Conservation (phyloP, 2,113 vertebrate genomes). For the Miniopterus natalensis region DNA sequence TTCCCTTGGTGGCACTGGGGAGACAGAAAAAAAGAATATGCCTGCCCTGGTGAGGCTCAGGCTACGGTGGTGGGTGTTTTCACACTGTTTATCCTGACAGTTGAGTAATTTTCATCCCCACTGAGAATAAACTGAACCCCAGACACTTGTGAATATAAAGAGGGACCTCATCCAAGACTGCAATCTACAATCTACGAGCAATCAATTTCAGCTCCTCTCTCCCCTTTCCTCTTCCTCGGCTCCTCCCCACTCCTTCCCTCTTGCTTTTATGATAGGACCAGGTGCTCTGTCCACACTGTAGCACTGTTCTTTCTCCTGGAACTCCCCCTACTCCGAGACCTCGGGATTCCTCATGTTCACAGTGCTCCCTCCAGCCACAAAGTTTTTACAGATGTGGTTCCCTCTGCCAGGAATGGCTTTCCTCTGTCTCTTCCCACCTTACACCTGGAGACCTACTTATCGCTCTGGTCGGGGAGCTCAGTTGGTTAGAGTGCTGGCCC, state of each 20-base stretch:
- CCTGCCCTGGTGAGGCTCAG: background rate
- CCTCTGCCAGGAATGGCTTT: background rate
- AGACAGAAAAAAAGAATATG: background rate
- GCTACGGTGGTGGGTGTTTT: background rate
- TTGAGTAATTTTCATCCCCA: conserved; percentile 21
- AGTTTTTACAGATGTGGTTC: background rate
- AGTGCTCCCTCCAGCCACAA: background rate
- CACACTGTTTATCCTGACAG: background rate
- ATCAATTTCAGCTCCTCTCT: background rate
- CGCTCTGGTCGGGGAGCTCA: background rate
- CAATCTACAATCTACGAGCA: background rate
- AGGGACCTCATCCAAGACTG: fast-evolving
- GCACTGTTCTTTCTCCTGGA: background rate
- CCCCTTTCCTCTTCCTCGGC: background rate
- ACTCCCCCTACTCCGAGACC: background rate
- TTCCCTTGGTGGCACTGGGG: background rate
- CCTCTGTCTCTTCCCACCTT: background rate
- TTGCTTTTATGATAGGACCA: background rate
- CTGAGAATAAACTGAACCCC: background rate
- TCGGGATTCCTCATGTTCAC: background rate
- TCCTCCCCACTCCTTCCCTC: background rate
- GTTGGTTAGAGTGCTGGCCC: background rate
- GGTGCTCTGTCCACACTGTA: fast-evolving
- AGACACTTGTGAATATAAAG: background rate
- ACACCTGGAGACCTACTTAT: background rate